phyloP scores from a whole-genome alignment of 2,888 invertebrate species.

The Globia sparganii region DNA sequence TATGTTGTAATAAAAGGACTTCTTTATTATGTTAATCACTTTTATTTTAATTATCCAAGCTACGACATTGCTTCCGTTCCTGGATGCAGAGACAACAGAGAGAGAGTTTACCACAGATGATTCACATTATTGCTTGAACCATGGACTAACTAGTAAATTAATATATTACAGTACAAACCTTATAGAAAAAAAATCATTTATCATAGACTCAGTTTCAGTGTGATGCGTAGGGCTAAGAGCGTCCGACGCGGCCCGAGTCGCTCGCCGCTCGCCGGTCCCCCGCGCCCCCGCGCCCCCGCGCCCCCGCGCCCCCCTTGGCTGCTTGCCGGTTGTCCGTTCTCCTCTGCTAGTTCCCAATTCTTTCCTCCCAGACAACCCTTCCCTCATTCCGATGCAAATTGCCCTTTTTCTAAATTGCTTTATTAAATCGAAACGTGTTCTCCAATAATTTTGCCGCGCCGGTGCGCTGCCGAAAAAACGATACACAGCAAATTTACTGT shows the following conservation, averaged over 20 bases:
- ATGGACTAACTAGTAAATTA: not conserved
- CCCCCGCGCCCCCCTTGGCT: conserved; percentile 46
- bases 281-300: not conserved
- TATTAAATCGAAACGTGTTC: conserved; percentile 88
- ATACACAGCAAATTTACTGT: conserved; percentile 73
- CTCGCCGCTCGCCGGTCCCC: not conserved
- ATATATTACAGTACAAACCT: not conserved
- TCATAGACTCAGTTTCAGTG: not conserved
- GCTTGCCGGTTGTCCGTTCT: conserved; percentile 57
- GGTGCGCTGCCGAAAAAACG: conserved; percentile 65
- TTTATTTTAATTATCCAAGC: not conserved
- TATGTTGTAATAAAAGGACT: too few relatives aligned
- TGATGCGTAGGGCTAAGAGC: not conserved
- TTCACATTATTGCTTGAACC: not conserved
- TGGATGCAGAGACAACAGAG: not conserved
- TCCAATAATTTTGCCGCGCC: conserved; percentile 80
- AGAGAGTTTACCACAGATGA: not conserved
- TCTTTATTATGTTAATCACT: not conserved
- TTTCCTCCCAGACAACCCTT: conserved; percentile 75
- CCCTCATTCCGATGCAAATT: conserved; percentile 85
- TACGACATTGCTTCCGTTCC: not conserved
- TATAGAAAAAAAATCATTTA: not conserved
- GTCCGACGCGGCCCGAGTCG: not conserved
- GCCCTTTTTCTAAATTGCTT: conserved; percentile 88
- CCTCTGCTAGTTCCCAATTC: conserved; percentile 52